Conservation (phyloP, 2,797 vertebrate genomes). For the Linurgus olivaceus region DNA sequence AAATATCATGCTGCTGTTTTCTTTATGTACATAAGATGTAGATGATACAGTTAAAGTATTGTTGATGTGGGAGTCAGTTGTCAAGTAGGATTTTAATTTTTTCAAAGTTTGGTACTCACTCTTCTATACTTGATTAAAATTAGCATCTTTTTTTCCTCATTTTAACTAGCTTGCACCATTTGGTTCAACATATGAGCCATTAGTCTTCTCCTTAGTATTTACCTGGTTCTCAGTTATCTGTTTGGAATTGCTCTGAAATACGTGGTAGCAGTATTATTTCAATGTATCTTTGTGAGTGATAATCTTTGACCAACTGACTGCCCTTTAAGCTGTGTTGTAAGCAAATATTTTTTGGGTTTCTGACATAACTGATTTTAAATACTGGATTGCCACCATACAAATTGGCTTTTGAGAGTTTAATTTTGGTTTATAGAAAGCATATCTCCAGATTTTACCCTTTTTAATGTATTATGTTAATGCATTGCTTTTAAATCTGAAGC, state of each 20-base stretch:
- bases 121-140: not conserved
- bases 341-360: not conserved
- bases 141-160: not conserved
- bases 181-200: not conserved
- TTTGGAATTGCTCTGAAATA: not conserved
- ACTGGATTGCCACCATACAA: not conserved
- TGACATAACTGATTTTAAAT: not conserved
- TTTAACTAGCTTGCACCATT: not conserved
- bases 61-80: not conserved
- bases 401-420: constrained; percentile 5
- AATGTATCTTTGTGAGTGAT: not conserved
- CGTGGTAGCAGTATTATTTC: not conserved
- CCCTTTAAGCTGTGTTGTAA: not conserved
- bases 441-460: not conserved
- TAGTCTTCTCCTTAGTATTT: not conserved
- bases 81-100: not conserved
- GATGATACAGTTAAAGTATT: not conserved
- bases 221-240: not conserved
- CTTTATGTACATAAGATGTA: not conserved
- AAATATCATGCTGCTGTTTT: not conserved
- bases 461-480: not conserved
- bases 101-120: not conserved
- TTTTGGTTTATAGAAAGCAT: not conserved
- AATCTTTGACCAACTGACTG: not conserved
- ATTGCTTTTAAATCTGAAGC: not conserved